Conservation (phyloP, 2,113 vertebrate species). For the Dascyllus trimaculatus region DNA sequence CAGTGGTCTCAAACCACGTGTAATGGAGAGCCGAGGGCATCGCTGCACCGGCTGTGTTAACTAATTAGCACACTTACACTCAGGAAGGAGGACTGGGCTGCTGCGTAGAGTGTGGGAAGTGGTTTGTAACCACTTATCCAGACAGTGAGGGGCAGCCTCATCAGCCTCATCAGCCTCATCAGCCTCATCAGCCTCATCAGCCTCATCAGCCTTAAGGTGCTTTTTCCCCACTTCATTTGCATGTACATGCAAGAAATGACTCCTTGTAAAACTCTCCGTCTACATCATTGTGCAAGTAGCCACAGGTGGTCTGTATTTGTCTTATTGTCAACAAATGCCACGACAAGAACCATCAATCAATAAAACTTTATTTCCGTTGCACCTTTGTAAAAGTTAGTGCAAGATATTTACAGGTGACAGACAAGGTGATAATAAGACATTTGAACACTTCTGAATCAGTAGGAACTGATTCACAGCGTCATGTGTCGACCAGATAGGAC, state of each 20-base stretch:
- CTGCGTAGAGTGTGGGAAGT: constrained; percentile 17
- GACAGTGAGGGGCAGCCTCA: constrained; percentile 5
- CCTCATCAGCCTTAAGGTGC: constrained; percentile 13
- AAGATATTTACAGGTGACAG: background rate
- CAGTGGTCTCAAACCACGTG: background rate
- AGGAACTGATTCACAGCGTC: background rate
- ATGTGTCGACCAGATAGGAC: no score
- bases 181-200: constrained; percentile 21
- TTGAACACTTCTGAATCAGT: background rate
- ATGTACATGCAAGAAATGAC: constrained; percentile 7
- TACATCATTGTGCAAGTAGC: background rate
- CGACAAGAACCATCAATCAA: no score
- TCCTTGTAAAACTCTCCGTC: background rate
- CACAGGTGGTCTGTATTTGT: no score
- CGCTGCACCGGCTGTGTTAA: constrained; percentile 47
- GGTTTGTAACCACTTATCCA: constrained; percentile 41
- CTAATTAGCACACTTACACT: constrained; percentile 49
- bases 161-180: no score
- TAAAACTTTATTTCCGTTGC: no score
- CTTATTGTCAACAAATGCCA: no score
- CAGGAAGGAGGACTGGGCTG: constrained; percentile 21
- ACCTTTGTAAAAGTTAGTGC: no score
- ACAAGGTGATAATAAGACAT: background rate
- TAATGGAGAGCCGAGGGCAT: constrained; percentile 36
- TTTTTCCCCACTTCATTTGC: background rate